A percentile compares a stretch with the other conserved stretches of the same genome.
Conservation (phyloP, 2,888 invertebrate species). For the Chymomyza caudatula region DNA sequence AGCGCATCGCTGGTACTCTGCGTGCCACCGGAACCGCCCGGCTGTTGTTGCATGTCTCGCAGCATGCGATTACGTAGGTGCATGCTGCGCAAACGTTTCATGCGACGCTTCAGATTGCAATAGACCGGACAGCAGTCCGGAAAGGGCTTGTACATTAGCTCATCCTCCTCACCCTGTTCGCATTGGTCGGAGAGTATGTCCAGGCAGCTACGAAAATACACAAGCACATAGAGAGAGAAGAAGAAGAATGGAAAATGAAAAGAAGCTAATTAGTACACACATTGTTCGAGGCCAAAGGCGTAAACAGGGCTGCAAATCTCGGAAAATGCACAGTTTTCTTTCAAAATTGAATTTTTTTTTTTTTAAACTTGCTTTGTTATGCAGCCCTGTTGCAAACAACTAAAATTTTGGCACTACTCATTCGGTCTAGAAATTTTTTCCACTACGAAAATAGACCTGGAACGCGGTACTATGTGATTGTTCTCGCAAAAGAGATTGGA, state of each 20-base stretch:
- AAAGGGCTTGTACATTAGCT: conserved; percentile 76
- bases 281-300: background rate
- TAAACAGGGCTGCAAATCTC: background rate
- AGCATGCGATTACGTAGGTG: conserved; percentile 73
- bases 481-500: conserved; percentile 77
- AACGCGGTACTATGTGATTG: conserved; percentile 74
- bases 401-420: conserved; percentile 73
- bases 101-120: conserved; percentile 75
- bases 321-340: background rate
- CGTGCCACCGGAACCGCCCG: conserved; percentile 3
- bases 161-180: conserved; percentile 76
- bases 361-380: too few species aligned
- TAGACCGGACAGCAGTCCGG: conserved; percentile 77
- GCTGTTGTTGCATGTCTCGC: conserved; percentile 64
- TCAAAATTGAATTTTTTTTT: too few species aligned
- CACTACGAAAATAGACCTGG: conserved; percentile 78
- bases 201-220: conserved; percentile 64
- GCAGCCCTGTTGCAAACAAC: conserved; percentile 25
- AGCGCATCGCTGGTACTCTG: conserved; percentile 43
- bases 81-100: conserved; percentile 75
- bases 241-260: conserved; percentile 16
- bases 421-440: conserved; percentile 77
- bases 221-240: conserved; percentile 9
- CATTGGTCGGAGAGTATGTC: conserved; percentile 76
- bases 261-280: background rate